Percentiles rank a stretch among this genome's conserved stretches.
These are phyloP conservation scores for Periophthalmodon schlosseri DNA, from an alignment of 2,113 vertebrate genomes.

Conservation along the genomic window DNA sequence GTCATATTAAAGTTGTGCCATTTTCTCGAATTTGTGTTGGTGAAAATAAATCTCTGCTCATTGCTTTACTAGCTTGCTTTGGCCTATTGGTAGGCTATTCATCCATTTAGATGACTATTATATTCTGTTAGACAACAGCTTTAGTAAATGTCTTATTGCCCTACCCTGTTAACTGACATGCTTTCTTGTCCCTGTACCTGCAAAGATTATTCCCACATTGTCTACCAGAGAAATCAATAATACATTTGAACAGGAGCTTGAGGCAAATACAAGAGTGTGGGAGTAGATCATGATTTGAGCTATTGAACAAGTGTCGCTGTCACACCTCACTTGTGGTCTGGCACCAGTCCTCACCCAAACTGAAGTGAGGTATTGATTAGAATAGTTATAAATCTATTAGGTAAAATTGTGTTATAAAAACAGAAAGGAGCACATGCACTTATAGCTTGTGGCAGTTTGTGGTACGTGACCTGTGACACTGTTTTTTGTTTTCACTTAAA, in stretches of 20 bases:
- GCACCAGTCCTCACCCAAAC: neutral
- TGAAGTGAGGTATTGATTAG: constrained; percentile 42
- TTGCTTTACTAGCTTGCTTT: too few relatives aligned
- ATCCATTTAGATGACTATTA: neutral
- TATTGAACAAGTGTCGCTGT: constrained; percentile 37
- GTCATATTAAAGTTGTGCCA: too few relatives aligned
- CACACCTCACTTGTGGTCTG: constrained; percentile 14
- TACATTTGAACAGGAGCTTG: constrained; percentile 23
- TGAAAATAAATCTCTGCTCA: too few relatives aligned
- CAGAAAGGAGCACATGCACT: neutral
- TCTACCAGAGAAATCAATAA: constrained; percentile 49
- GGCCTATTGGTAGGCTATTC: neutral
- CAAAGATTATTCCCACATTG: constrained; percentile 22
- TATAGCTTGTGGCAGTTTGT: constrained; percentile 1
- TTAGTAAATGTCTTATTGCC: neutral
- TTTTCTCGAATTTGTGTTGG: too few relatives aligned
- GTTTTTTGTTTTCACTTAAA: constrained; percentile 45
- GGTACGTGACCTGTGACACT: constrained; percentile 22
- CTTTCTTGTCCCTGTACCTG: neutral
- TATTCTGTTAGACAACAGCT: neutral
- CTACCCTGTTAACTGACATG: neutral
- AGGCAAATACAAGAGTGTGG: constrained; percentile 10
- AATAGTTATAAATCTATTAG: constrained; percentile 9
- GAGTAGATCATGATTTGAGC: constrained; percentile 23
- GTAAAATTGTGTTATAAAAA: constrained; percentile 5